Base-by-base conservation (phyloP, 2,888 invertebrate genomes). In the Drosophila diplacantha region DNA sequence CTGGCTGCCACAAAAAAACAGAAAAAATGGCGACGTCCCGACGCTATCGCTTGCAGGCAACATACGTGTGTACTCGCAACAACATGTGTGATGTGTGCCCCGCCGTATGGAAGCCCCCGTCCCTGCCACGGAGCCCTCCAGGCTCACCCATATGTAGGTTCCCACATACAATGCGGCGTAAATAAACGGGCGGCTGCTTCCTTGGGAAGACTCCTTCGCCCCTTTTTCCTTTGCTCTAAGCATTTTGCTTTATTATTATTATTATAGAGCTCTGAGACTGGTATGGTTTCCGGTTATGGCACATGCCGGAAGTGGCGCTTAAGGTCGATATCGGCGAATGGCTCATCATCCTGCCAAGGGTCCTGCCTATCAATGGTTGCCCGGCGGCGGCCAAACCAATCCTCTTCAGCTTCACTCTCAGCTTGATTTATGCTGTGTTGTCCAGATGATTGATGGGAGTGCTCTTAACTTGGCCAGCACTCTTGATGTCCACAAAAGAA, bases 41-140 rank as follows among this genome's bases (percentile, higher is more conserved):
- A 77, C 84, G 85, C 85, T 87, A 86, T 86, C 87, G 86, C 85
- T 83, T 85, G 85, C 85, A 85, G 85, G 85, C 87, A 87, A 85
- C 87, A 86, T 86, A 85, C 83, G 85, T 85, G 84, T 75, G 85
- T 87, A 83, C 82, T 85, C 86, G 83, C 80, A 82, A 85, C 81
- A 87, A 86, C 87, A 87, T 87, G 88, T 87, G 87, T 87, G 88
- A 88, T 87, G 81, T 88, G 87, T 87, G 88, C 85, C 85, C 85
- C 85, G 87, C 88, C 88, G 87, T 88, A 88, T 88, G 88, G 88
- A 87, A 38, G 52, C 44, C 57, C 57, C 37, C 51, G 24, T 11
- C n/a, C 22, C n/a, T 26, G 11, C n/a, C 18, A 41, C 11, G 14
- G 12, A 12, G 73, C 59, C 72, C 83, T 81, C 83, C 78, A 79